Percentiles rank a stretch among this genome's conserved stretches.
phyloP scores from a whole-genome alignment of 2,888 invertebrate species.

The Trichogramma dendrolimi region DNA sequence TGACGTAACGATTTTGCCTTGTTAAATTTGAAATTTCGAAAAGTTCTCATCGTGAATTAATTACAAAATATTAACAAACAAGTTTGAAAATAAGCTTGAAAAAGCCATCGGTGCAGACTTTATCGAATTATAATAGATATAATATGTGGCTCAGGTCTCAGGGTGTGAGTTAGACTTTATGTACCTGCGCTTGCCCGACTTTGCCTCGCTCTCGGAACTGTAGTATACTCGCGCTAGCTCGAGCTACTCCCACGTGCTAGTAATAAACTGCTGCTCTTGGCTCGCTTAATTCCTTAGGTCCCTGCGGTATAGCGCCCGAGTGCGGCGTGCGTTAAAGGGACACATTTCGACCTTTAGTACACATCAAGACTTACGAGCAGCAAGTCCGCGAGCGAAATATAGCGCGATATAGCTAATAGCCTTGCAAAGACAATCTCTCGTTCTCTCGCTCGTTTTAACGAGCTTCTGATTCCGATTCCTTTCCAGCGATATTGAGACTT shows the following conservation, averaged over 20 bases:
- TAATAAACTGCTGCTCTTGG: constrained; percentile 46
- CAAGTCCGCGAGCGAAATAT: no score
- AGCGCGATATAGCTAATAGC: no score
- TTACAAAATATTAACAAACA: no score
- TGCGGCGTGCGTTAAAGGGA: not conserved
- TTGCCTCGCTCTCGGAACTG: constrained; percentile 8
- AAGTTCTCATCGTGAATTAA: no score
- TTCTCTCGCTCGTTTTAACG: not conserved
- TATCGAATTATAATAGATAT: no score
- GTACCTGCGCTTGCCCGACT: constrained; percentile 22
- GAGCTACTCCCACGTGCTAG: constrained; percentile 42
- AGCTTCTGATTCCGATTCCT: not conserved
- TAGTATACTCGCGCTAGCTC: constrained; percentile 8
- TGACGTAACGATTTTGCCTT: no score
- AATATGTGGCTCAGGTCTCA: no score
- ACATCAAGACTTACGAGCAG: no score
- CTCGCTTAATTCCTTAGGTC: constrained; percentile 27
- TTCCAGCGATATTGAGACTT: not conserved
- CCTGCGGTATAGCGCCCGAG: not conserved
- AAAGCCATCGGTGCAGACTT: no score
- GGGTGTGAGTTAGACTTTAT: constrained; percentile 3
- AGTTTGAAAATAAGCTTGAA: no score
- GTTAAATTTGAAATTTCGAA: no score
- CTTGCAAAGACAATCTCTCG: not conserved
- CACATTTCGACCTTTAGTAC: not conserved